phyloP scores from a whole-genome alignment of 2,797 vertebrate genomes.

The Platyrinchus mystaceus region DNA sequence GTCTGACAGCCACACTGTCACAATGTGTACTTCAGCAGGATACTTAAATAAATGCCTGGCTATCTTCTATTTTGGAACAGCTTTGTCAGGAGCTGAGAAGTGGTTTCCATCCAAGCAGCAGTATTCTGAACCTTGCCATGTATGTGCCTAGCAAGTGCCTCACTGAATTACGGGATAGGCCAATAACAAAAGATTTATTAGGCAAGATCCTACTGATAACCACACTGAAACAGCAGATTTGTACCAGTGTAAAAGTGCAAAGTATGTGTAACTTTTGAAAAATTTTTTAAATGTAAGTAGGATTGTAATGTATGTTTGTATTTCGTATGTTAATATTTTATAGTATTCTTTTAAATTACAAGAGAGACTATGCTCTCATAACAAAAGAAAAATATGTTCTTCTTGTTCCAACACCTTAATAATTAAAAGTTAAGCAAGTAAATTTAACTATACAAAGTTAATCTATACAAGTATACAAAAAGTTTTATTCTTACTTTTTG shows the following conservation, averaged over 20 bases:
- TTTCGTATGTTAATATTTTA: neutral
- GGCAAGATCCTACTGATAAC: neutral
- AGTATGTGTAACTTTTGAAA: neutral
- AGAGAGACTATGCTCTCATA: neutral
- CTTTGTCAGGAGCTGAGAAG: neutral
- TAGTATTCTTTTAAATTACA: neutral
- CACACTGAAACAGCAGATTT: neutral
- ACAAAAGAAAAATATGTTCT: neutral
- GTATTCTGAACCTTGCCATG: neutral
- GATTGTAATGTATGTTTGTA: neutral
- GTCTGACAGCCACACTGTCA: neutral
- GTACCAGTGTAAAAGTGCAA: neutral
- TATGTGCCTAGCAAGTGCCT: neutral
- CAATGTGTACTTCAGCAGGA: neutral
- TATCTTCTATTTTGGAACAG: neutral
- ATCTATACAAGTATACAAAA: neutral
- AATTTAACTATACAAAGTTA: neutral
- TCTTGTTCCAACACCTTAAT: neutral
- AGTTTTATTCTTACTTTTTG: neutral
- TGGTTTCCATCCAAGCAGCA: neutral
- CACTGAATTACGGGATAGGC: neutral
- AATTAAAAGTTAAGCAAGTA: neutral
- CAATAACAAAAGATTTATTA: neutral
- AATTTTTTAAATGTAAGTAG: neutral
- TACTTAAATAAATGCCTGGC: neutral